Conservation (phyloP, 2,888 invertebrate species). For the Thera obeliscata region DNA sequence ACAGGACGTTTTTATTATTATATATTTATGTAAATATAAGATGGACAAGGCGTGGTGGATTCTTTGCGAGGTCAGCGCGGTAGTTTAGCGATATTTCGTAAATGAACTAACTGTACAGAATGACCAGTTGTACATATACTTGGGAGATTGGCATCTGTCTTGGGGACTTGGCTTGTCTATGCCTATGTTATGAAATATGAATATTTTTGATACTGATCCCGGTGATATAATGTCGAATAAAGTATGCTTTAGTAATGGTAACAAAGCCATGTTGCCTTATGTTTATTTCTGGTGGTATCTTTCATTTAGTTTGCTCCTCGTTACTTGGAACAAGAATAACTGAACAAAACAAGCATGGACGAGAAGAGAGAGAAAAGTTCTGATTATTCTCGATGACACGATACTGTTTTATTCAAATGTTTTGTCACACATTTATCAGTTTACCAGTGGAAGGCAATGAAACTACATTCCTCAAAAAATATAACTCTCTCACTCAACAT, state of each 20-base stretch:
- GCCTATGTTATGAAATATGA: slow-evolving; percentile 1
- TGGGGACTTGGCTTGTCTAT: slow-evolving; percentile 2
- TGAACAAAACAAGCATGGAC: too few relatives aligned
- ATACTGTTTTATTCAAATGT: too few relatives aligned
- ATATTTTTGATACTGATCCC: background rate
- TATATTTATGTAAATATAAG: slow-evolving; percentile 56
- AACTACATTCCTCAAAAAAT: too few relatives aligned
- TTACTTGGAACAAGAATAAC: too few relatives aligned
- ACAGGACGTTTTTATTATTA: slow-evolving; percentile 55
- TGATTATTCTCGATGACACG: too few relatives aligned
- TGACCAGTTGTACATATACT: slow-evolving; percentile 20
- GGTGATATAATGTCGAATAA: slow-evolving; percentile 1
- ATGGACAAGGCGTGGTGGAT: slow-evolving; percentile 42
- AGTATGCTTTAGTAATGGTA: background rate
- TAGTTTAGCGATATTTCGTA: slow-evolving; percentile 24
- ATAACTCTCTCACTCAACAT: too few relatives aligned
- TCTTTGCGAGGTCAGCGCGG: slow-evolving; percentile 27
- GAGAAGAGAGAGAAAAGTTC: too few relatives aligned
- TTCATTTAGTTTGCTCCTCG: too few relatives aligned
- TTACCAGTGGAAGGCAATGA: too few relatives aligned
- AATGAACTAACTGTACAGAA: slow-evolving; percentile 21
- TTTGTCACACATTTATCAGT: too few relatives aligned
- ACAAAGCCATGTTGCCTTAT: background rate
- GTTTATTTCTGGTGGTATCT: background rate
- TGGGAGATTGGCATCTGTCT: slow-evolving; percentile 28